Base-by-base conservation (phyloP, 2,797 vertebrate species). In the Borostomias antarcticus region DNA sequence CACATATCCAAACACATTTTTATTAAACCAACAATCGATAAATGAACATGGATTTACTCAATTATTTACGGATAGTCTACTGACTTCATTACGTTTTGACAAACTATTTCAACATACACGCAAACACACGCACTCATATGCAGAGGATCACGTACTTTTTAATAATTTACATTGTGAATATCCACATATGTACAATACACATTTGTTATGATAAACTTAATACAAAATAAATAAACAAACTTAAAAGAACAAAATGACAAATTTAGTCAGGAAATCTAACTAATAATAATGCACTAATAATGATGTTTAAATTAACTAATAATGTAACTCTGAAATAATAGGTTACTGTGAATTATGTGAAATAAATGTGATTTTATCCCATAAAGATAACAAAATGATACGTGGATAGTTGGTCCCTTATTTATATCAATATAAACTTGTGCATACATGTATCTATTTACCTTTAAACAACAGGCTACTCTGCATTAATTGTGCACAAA, bases 101-200 rank as follows among this genome's bases (percentile, higher is more conserved):
- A 82, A 85, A 85, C 78, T 60, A 66, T 71, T 83, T 71, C 69
- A 57, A 30, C 45, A 80, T 74, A 21, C 28, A 64, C 77, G 52
- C 56, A 3, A 69, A 1, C 79, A 1, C 78, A 0, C 75, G 59
- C 72, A 52, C 23, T 51, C 64, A 69, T 81, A 70, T 73, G 48
- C 56, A 84, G 82, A 84, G 82, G 76, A 85, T 79, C 82, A 88
- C 77, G 59, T 76, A 68, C 75, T 29, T 67, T 72, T 53, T 33
- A 76, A 83, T 75, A 80, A 85, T 89, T 84, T 88, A 89, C 87
- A 88, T 81, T 88, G 86, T 88, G 79, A 81, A 80, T 85, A 88
- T 87, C 71, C 82, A 88, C 88, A 87, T 86, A 85, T 90, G 56
- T 91, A 89, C 86, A 91, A 75, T 81, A 81, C 68, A 64, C 61